Conservation (phyloP, 2,888 invertebrate genomes). For the Limulus polyphemus region DNA sequence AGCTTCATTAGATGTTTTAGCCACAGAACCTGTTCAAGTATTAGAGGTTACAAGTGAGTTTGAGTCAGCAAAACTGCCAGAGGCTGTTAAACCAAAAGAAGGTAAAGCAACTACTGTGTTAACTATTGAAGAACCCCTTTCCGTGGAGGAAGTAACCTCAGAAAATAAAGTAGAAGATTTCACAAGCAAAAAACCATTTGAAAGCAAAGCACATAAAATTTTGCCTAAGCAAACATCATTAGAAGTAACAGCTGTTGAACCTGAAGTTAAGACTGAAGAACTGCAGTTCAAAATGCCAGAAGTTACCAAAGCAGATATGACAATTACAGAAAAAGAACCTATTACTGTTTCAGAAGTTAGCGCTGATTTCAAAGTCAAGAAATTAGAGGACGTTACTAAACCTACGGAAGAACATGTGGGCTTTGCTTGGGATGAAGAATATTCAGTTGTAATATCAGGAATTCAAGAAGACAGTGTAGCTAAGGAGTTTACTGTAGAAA, state of each 20-base stretch:
- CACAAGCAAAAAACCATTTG: constrained; percentile 31
- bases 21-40: constrained; percentile 18
- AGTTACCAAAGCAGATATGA: constrained; percentile 25
- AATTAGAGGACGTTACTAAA: too few species aligned
- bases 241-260: constrained; percentile 29
- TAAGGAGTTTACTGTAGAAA: too few species aligned
- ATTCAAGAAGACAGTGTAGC: too few species aligned
- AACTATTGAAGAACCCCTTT: constrained; percentile 22
- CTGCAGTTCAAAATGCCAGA: constrained; percentile 14
- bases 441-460: too few species aligned
- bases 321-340: constrained; percentile 15
- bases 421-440: too few species aligned
- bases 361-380: constrained; percentile 7
- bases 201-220: constrained; percentile 30
- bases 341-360: constrained; percentile 15
- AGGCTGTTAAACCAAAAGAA: constrained; percentile 11
- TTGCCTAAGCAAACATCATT: constrained; percentile 33
- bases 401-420: too few species aligned
- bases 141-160: constrained; percentile 19
- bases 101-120: constrained; percentile 16
- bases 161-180: constrained; percentile 28
- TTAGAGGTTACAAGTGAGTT: constrained; percentile 9
- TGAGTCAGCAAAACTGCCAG: constrained; percentile 7
- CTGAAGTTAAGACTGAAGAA: constrained; percentile 1
- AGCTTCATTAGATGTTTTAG: constrained; percentile 16